Conservation (phyloP, 1,140 invertebrate genomes). For the Microvelia longipes region DNA sequence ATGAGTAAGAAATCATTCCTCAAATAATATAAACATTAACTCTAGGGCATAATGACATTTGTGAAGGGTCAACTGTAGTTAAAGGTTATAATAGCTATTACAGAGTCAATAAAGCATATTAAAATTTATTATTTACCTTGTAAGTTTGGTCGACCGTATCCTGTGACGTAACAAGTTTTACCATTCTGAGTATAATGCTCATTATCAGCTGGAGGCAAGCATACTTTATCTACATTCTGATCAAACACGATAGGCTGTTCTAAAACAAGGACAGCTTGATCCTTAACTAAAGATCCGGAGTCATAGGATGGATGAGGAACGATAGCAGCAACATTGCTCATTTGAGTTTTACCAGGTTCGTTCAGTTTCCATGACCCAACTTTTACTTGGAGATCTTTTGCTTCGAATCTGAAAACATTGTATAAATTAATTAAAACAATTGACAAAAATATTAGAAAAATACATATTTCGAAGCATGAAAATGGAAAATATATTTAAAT, state of each 20-base stretch:
- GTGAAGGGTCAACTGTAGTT: too few relatives aligned
- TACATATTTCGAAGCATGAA: background rate
- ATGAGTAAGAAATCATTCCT: too few relatives aligned
- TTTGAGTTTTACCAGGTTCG: slow-evolving; percentile 46
- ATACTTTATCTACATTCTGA: slow-evolving; percentile 56
- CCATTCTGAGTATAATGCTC: slow-evolving; percentile 31
- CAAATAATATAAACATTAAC: too few relatives aligned
- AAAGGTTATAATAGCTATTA: too few relatives aligned
- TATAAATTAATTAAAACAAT: too few relatives aligned
- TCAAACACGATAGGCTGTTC: slow-evolving; percentile 41
- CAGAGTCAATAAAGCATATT: too few relatives aligned
- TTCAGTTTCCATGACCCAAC: slow-evolving; percentile 74
- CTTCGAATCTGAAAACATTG: slow-evolving; percentile 35
- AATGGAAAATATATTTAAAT: background rate
- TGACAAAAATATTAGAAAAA: background rate
- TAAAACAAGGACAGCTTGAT: slow-evolving; percentile 54
- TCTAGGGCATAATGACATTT: too few relatives aligned
- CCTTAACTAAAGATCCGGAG: slow-evolving; percentile 42
- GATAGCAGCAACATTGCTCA: slow-evolving; percentile 49
- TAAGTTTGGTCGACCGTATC: slow-evolving; percentile 63
- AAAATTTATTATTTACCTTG: slow-evolving; percentile 43
- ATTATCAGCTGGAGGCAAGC: slow-evolving; percentile 36
- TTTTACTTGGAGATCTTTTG: slow-evolving; percentile 54
- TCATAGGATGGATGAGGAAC: slow-evolving; percentile 54
- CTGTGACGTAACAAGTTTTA: slow-evolving; percentile 52